These are phyloP conservation scores for Parnassius orleans DNA, from an alignment of 2,888 invertebrate species.

Conservation along the genomic window DNA sequence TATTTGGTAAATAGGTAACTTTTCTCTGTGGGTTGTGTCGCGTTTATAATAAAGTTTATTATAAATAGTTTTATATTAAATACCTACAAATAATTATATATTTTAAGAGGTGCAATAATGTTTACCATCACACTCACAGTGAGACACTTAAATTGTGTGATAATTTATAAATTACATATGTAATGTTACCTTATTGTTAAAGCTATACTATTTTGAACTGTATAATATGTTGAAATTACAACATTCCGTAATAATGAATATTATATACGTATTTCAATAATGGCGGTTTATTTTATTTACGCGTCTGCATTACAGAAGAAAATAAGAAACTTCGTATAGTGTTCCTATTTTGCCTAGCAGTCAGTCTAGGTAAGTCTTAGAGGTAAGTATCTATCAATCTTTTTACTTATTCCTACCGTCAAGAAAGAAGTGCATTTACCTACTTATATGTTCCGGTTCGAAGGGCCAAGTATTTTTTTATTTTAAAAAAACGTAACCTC, in stretches of 20 bases:
- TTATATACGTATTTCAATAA: constrained; percentile 9
- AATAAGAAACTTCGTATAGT: too few species aligned
- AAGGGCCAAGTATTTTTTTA: too few species aligned
- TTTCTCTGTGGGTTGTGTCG: constrained; percentile 56
- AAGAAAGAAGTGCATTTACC: too few species aligned
- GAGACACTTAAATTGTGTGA: constrained; percentile 18
- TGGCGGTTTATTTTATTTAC: too few species aligned
- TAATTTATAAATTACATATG: constrained; percentile 16
- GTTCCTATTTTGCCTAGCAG: too few species aligned
- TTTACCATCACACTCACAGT: constrained; percentile 22
- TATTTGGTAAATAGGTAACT: constrained; percentile 20
- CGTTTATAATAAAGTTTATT: constrained; percentile 20
- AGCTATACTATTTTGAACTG: constrained; percentile 11
- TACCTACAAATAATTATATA: background rate
- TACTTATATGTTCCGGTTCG: too few species aligned
- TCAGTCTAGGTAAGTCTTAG: too few species aligned
- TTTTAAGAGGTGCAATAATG: constrained; percentile 23
- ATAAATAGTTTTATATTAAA: constrained; percentile 1
- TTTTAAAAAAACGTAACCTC: too few species aligned
- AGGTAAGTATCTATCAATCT: too few species aligned
- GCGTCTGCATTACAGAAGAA: too few species aligned
- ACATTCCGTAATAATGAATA: constrained; percentile 17
- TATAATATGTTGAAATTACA: constrained; percentile 22
- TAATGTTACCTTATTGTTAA: constrained; percentile 24
- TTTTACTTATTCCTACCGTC: too few species aligned